These are phyloP conservation scores for Orthosia gracilis DNA, from an alignment of 2,888 invertebrate species.

Conservation along the genomic window DNA sequence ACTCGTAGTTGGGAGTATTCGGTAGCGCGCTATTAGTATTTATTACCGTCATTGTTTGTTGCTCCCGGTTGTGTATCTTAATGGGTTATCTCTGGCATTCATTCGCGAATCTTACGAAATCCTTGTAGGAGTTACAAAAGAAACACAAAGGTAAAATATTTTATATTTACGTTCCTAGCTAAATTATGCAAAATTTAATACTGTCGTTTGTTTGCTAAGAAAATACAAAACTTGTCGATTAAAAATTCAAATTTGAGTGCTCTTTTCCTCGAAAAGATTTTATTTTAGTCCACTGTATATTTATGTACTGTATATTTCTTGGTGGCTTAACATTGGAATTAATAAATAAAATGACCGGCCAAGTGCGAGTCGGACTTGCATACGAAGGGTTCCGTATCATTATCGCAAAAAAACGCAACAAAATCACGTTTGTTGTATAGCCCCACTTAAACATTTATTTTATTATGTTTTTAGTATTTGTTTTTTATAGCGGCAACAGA, in stretches of 20 bases:
- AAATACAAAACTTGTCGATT: neutral
- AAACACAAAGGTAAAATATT: neutral
- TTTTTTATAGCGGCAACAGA: too few relatives aligned
- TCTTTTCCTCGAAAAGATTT: neutral
- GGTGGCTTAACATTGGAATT: neutral
- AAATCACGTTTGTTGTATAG: too few relatives aligned
- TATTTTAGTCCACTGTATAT: neutral
- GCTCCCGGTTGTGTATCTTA: neutral
- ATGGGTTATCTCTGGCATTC: conserved; percentile 3
- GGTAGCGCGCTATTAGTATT: conserved; percentile 15
- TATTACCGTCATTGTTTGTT: conserved; percentile 27
- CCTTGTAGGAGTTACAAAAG: neutral
- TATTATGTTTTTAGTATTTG: too few relatives aligned
- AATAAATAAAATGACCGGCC: too few relatives aligned
- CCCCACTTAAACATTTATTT: too few relatives aligned
- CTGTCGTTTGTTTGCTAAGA: neutral
- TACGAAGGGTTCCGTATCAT: too few relatives aligned
- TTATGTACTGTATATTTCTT: too few relatives aligned
- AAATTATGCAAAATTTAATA: neutral
- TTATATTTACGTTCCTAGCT: neutral
- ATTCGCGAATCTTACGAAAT: neutral
- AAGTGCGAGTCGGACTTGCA: too few relatives aligned
- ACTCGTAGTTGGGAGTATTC: neutral
- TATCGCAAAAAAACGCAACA: too few relatives aligned
- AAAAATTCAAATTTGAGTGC: too few relatives aligned